phyloP scores from a whole-genome alignment of 2,113 vertebrate genomes.

The Halcyon senegalensis region DNA sequence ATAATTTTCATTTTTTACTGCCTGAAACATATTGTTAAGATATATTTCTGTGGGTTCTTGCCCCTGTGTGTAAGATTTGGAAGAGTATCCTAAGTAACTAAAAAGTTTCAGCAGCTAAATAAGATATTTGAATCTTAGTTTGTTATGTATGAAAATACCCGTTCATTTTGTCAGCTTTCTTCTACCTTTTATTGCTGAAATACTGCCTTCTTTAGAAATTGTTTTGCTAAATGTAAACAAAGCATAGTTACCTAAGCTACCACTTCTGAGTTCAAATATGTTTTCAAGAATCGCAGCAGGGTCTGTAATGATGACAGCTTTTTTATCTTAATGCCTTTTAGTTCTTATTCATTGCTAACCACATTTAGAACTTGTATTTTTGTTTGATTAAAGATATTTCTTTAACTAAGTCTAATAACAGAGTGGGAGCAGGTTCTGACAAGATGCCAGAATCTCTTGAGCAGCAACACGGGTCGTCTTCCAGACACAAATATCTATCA shows the following conservation, averaged over 20 bases:
- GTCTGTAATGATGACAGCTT: not conserved
- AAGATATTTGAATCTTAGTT: not conserved
- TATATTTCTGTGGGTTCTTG: not conserved
- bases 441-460: conserved; percentile 76
- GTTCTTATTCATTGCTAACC: not conserved
- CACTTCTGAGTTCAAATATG: not conserved
- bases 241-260: not conserved
- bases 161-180: not conserved
- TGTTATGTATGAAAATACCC: not conserved
- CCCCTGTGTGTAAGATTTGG: not conserved
- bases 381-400: conserved; percentile 34
- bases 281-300: conserved; percentile 33
- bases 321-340: not conserved
- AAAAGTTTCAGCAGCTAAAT: not conserved
- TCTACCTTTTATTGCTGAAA: not conserved
- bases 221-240: conserved; percentile 24
- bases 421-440: conserved; percentile 82
- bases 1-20: not conserved
- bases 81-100: not conserved
- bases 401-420: conserved; percentile 77
- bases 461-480: conserved; percentile 46
- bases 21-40: not conserved
- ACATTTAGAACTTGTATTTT: conserved; percentile 5
- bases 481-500: conserved; percentile 91
- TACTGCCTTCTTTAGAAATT: not conserved